A percentile compares a stretch with the other conserved stretches of the same genome.
Evolutionary conservation across 2,888 invertebrate species (phyloP).

Genomic region (Cephus pygmeus): DNA sequence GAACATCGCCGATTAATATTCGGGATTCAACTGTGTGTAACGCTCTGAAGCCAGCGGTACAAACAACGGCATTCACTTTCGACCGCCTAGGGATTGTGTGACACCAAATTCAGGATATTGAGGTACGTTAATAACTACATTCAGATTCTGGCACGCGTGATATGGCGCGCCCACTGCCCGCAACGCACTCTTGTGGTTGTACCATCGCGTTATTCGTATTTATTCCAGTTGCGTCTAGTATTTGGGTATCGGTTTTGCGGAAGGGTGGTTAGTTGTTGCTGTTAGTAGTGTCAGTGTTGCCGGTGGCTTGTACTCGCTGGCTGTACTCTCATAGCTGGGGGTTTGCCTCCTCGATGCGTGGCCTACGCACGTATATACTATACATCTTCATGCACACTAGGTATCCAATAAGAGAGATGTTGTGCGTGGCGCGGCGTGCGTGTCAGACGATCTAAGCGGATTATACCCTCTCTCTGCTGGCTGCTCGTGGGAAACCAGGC

Average conservation of each 20-base stretch:
- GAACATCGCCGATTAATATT: conserved; percentile 46
- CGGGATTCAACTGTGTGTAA: conserved; percentile 39
- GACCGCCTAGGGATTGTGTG: not conserved
- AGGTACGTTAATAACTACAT: conserved; percentile 24
- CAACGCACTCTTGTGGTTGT: too few relatives aligned
- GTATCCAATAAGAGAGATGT: conserved; percentile 33
- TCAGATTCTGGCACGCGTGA: not conserved
- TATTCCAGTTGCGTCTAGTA: too few relatives aligned
- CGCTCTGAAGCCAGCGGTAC: conserved; percentile 31
- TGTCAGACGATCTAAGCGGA: conserved; percentile 46
- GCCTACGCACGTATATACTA: too few relatives aligned
- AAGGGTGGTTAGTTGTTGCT: too few relatives aligned
- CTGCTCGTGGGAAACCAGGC: conserved; percentile 38
- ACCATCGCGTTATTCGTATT: too few relatives aligned
- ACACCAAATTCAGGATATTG: conserved; percentile 39
- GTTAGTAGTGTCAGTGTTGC: too few relatives aligned
- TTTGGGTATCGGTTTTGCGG: too few relatives aligned
- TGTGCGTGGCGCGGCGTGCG: conserved; percentile 31
- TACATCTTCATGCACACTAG: not conserved
- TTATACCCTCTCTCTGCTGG: conserved; percentile 35
- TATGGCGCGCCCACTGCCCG: not conserved
- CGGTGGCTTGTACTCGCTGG: too few relatives aligned
- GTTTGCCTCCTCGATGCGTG: too few relatives aligned
- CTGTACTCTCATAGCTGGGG: too few relatives aligned
- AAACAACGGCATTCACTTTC: not conserved